Evolutionary conservation across 2,113 vertebrate species (phyloP).

Genomic region (Chaetorhynchus papuensis): DNA sequence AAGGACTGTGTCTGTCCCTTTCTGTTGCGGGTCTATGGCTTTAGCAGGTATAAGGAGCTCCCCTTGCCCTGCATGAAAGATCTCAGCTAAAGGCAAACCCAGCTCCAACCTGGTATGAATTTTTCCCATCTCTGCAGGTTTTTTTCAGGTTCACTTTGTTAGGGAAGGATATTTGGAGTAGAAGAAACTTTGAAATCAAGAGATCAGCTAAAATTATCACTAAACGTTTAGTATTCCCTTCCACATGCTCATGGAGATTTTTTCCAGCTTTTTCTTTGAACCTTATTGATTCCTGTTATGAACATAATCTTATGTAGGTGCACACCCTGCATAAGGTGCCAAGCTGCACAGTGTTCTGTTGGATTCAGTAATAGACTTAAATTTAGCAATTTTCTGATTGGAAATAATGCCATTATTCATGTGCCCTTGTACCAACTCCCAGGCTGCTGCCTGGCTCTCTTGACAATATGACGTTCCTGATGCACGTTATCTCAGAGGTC

Average conservation of each 20-base stretch:
- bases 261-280: background rate
- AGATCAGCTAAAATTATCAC: background rate
- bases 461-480: conserved; percentile 29
- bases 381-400: conserved; percentile 59
- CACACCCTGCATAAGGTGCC: background rate
- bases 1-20: background rate
- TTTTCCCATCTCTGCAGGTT: background rate
- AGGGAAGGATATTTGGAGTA: background rate
- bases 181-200: background rate
- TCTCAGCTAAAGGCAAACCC: background rate
- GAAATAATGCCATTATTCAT: conserved; percentile 58
- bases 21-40: background rate
- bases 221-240: background rate
- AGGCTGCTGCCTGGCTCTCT: conserved; percentile 18
- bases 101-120: background rate
- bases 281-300: background rate
- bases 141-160: background rate
- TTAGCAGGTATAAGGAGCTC: background rate
- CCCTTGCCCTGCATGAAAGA: background rate
- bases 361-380: conserved; percentile 39
- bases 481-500: conserved; percentile 57
- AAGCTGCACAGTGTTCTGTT: background rate
- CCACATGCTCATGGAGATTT: background rate
- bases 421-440: conserved; percentile 60
- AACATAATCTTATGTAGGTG: background rate